A percentile compares a stretch with the other conserved stretches of the same genome.
Evolutionary conservation across 2,113 vertebrate species (phyloP).

Genomic region (Mionectes macconnelli): DNA sequence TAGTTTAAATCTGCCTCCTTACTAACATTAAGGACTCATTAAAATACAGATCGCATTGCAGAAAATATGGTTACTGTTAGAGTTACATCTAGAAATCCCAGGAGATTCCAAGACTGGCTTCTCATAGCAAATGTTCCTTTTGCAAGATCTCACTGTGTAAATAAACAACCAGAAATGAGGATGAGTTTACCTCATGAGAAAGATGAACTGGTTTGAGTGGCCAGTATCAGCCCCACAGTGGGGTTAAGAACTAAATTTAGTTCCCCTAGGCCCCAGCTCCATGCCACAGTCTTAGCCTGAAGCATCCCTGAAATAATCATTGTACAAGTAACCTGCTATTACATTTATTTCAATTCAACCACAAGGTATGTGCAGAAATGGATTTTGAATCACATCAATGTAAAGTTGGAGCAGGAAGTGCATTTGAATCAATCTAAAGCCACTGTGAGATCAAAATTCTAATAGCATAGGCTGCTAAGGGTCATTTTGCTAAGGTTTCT

Average conservation of each 20-base stretch:
- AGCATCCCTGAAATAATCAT: not conserved
- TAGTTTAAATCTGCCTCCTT: not conserved
- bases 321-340: not conserved
- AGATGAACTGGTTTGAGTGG: not conserved
- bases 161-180: not conserved
- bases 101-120: not conserved
- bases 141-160: not conserved
- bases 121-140: not conserved
- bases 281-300: not conserved
- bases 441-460: not conserved
- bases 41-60: not conserved
- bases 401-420: not conserved
- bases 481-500: not conserved
- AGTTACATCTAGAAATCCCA: not conserved
- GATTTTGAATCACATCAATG: not conserved
- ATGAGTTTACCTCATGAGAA: not conserved
- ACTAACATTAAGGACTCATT: not conserved
- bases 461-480: not conserved
- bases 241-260: not conserved
- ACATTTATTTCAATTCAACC: not conserved
- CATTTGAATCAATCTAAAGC: not conserved
- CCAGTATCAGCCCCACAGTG: not conserved
- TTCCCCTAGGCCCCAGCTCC: not conserved
- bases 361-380: accelerated
- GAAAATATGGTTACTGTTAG: not conserved